A percentile compares a stretch with the other conserved stretches of the same genome.
These are phyloP conservation scores for Meloidogyne exigua DNA, from an alignment of 1,140 invertebrate genomes.

Conservation along the genomic window DNA sequence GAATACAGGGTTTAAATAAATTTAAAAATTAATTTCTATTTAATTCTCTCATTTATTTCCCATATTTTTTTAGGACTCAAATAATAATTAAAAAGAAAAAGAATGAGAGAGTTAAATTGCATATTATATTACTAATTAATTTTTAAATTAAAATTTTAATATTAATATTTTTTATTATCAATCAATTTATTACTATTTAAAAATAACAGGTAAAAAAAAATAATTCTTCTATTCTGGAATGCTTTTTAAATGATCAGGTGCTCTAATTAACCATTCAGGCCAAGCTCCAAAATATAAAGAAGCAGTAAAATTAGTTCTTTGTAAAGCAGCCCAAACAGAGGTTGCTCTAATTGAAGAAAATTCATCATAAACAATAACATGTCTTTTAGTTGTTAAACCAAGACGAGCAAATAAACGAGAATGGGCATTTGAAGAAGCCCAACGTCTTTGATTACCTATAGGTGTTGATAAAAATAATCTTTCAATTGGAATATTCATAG, in stretches of 20 bases:
- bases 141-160: too few relatives aligned
- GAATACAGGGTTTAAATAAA: too few relatives aligned
- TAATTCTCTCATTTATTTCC: too few relatives aligned
- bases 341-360: constrained; percentile 50
- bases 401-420: constrained; percentile 36
- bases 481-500: constrained; percentile 59
- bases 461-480: constrained; percentile 44
- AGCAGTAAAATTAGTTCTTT: constrained; percentile 42
- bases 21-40: too few relatives aligned
- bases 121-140: too few relatives aligned
- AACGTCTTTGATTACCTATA: constrained; percentile 26
- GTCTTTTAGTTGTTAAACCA: constrained; percentile 36
- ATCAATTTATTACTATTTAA: too few relatives aligned
- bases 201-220: too few relatives aligned
- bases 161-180: too few relatives aligned
- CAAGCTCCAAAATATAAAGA: constrained; percentile 59
- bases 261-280: constrained; percentile 60
- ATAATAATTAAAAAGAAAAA: too few relatives aligned
- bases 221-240: constrained; percentile 37
- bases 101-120: too few relatives aligned
- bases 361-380: constrained; percentile 60
- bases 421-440: constrained; percentile 29
- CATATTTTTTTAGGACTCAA: too few relatives aligned
- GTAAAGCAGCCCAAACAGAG: constrained; percentile 56
- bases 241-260: constrained; percentile 59